These are phyloP conservation scores for Phylloscopus trochilus DNA, from an alignment of 2,113 vertebrate species.

Conservation along the genomic window DNA sequence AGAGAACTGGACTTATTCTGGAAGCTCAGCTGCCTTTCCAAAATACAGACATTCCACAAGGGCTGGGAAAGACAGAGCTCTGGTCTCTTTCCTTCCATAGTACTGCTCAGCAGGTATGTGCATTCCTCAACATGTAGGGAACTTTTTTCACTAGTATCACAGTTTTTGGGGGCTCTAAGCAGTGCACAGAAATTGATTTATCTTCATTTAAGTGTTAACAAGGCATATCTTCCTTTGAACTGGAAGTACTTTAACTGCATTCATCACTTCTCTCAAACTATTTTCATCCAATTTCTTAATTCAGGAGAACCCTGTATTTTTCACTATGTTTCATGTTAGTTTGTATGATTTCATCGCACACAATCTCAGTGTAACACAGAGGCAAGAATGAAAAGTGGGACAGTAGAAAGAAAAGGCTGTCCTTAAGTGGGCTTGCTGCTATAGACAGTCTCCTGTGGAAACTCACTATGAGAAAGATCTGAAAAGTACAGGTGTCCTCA, in stretches of 20 bases:
- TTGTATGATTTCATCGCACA: rapidly evolving
- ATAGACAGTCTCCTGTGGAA: neutral
- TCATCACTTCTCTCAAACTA: neutral
- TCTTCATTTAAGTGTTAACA: neutral
- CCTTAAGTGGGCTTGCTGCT: neutral
- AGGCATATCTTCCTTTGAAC: neutral
- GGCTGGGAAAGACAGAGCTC: rapidly evolving
- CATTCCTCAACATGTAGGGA: neutral
- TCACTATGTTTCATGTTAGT: neutral
- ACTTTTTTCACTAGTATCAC: neutral
- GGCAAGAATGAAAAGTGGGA: neutral
- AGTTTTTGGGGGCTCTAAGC: neutral
- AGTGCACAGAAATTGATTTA: neutral
- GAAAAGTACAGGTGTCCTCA: neutral
- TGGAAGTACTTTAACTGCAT: neutral
- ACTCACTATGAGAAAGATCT: neutral
- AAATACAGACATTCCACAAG: neutral
- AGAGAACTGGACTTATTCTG: neutral
- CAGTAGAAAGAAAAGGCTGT: neutral
- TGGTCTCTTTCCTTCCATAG: neutral
- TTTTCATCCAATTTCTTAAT: neutral
- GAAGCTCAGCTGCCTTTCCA: neutral
- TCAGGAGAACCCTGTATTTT: neutral
- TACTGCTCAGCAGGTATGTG: rapidly evolving
- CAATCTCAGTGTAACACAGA: neutral